A percentile compares a stretch with the other conserved stretches of the same genome.
phyloP scores from a whole-genome alignment of 2,797 vertebrate species.

The Sebastes vulpes region DNA sequence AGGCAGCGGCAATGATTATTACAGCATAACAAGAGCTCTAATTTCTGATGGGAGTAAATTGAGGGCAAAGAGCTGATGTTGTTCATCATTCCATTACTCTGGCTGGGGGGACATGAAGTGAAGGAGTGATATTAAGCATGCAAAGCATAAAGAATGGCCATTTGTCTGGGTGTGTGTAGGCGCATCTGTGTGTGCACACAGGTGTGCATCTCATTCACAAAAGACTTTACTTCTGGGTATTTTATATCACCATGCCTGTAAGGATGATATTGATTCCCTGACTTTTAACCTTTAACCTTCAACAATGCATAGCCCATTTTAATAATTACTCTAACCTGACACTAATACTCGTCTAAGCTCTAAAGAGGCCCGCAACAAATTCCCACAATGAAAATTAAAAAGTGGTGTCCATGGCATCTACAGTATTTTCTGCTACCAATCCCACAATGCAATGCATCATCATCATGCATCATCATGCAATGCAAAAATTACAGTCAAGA shows the following conservation, averaged over 20 bases:
- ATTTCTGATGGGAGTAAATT: slow-evolving; percentile 77
- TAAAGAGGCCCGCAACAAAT: neutral
- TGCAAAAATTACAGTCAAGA: neutral
- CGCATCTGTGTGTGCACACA: neutral
- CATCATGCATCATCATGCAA: neutral
- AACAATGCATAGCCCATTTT: neutral
- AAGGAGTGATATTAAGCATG: slow-evolving; percentile 34
- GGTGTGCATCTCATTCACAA: slow-evolving; percentile 6
- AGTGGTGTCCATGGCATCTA: neutral
- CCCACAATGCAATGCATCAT: neutral
- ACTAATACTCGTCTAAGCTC: neutral
- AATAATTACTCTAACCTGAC: neutral
- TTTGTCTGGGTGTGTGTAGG: neutral
- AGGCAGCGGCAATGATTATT: slow-evolving; percentile 74
- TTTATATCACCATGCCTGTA: neutral
- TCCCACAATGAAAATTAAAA: neutral
- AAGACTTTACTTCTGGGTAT: neutral
- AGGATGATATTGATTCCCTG: neutral
- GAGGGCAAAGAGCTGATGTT: slow-evolving; percentile 59
- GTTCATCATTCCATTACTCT: slow-evolving; percentile 68
- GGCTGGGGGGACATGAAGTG: slow-evolving; percentile 4
- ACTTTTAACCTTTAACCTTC: neutral
- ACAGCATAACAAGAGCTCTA: slow-evolving; percentile 76
- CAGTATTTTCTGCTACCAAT: neutral
- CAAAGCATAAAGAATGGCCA: slow-evolving; percentile 26